Base-by-base conservation (phyloP, 2,113 vertebrate species). In the Tetrax tetrax region DNA sequence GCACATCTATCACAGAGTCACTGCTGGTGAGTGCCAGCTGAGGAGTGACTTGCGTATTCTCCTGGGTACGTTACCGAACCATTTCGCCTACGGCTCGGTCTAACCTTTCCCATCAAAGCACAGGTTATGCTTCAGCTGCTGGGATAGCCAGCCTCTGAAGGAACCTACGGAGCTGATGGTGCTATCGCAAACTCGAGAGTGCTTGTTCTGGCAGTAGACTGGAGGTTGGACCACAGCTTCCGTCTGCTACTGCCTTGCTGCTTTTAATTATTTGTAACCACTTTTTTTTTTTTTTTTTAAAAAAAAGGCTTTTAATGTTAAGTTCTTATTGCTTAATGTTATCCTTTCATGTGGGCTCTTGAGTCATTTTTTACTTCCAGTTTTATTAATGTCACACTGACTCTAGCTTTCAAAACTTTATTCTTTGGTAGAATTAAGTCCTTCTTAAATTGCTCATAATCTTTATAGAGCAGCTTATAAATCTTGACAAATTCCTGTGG, bases 271-370 rank as follows among this genome's bases (percentile, higher is more conserved):
- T 35, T 69, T 63, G n/a, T 79, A 95, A 91, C 47, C 29, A 35
- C 81, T 63, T 59, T 47, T 45, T 60, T 43, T 56, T 14, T 25
- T n/a, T n/a, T n/a, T n/a, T 60, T 38, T 38, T 8, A 38, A 38
- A 38, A 38, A 38, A 38, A 10, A 15, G 7, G 12, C 27, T 83
- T 47, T 69, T 90, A 43, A 31, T 23, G 38, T 83, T 41, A 92
- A 17, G 29, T 83, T 82, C 41, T 37, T 41, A 25, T 6, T 94
- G 83, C 37, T 81, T 85, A 69, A 70, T 63, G 31, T 94, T 91
- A 77, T 10, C 33, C 89, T 96, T 96, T 97, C 60, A 95, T 97
- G 96, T 97, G 96, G 93, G 64, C 61, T 94, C 70, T 33, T 87
- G 91, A 97, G 79, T 96, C 0, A 95, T 75, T 70, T 92, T 94